Evolutionary conservation across 2,797 vertebrate genomes (phyloP).

Genomic region (Pseudocheirus occidentalis): DNA sequence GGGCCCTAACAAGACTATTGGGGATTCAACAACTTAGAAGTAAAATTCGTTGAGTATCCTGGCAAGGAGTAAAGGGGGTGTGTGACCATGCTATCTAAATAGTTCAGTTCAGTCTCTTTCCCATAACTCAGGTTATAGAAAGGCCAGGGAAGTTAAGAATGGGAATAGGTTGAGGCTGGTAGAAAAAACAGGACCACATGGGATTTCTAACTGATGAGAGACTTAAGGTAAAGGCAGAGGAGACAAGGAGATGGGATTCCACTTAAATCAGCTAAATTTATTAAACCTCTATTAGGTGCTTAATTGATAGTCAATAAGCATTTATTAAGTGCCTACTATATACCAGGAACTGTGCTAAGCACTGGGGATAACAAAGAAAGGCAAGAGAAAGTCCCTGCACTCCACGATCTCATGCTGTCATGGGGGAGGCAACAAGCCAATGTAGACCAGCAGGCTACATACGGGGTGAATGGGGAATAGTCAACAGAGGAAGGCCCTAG

Average conservation of each 20-base stretch:
- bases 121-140: neutral
- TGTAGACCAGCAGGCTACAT: neutral
- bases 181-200: neutral
- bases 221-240: neutral
- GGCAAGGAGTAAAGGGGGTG: neutral
- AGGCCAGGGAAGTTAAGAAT: neutral
- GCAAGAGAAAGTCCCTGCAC: neutral
- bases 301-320: neutral
- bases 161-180: neutral
- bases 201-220: neutral
- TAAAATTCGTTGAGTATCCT: slow-evolving; percentile 10
- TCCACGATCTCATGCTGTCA: neutral
- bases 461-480: neutral
- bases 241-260: neutral
- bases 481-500: neutral
- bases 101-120: neutral
- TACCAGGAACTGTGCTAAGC: neutral
- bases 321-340: neutral
- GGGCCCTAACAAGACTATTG: neutral
- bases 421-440: neutral
- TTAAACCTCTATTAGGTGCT: neutral
- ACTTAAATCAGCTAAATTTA: neutral
- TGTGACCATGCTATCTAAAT: neutral
- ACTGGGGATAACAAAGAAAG: neutral
- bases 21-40: neutral